Conservation (phyloP, 37 sponge, comb jelly and placozoan genomes). For the Haliclona indistincta region DNA sequence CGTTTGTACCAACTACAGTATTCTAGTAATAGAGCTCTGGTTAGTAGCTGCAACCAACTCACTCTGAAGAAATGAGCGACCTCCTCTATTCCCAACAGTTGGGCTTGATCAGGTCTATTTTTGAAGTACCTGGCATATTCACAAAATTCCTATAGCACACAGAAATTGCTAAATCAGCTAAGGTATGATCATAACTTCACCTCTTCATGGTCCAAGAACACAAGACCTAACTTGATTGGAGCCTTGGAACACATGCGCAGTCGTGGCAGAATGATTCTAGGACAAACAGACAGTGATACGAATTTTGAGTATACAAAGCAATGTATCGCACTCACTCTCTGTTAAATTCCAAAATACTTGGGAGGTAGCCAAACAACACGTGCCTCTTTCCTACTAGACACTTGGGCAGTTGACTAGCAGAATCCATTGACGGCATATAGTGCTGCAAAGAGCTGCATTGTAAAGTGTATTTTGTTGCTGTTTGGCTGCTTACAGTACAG, state of each 20-base stretch:
- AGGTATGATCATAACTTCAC: too few relatives aligned
- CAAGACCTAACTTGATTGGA: constrained; percentile 70
- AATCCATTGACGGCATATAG: constrained; percentile 58
- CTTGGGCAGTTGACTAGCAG: constrained; percentile 31
- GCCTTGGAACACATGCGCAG: constrained; percentile 45
- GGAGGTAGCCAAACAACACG: constrained; percentile 60
- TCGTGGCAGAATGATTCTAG: constrained; percentile 60
- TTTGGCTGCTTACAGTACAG: constrained; percentile 22
- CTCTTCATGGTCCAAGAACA: constrained; percentile 71
- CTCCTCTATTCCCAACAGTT: constrained; percentile 48
- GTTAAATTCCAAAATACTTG: constrained; percentile 47
- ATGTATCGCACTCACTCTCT: constrained; percentile 46
- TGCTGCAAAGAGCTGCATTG: too few relatives aligned
- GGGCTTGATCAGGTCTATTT: constrained; percentile 71
- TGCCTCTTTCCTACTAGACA: constrained; percentile 53
- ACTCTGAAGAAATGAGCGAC: constrained; percentile 74
- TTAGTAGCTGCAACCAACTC: not conserved
- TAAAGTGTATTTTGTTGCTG: too few relatives aligned
- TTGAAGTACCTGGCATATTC: constrained; percentile 86
- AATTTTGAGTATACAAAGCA: too few relatives aligned
- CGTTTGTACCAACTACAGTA: constrained; percentile 35
- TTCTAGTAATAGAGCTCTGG: not conserved
- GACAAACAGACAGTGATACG: not conserved
- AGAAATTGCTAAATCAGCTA: too few relatives aligned
- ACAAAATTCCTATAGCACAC: constrained; percentile 41